Percentiles rank a stretch among this genome's conserved stretches.
Evolutionary conservation across 1,140 invertebrate species (phyloP).

Genomic region (Sinonovacula constricta): DNA sequence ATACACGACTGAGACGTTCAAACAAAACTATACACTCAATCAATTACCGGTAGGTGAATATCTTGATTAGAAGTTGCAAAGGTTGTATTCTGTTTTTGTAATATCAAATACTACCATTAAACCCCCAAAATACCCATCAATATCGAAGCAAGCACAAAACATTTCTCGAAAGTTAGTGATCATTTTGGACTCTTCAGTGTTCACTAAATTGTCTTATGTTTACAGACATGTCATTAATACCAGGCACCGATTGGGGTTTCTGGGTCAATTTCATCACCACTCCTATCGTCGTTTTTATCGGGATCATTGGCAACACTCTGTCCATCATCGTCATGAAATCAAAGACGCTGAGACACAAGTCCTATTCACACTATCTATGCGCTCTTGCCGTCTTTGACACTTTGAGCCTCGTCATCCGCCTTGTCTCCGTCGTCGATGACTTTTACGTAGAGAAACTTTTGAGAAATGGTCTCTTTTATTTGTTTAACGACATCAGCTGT

Average conservation of each 20-base stretch:
- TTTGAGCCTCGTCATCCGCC: constrained; percentile 51
- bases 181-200: too few species aligned
- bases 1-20: too few species aligned
- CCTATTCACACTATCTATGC: constrained; percentile 66
- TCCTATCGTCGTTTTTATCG: constrained; percentile 59
- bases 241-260: constrained; percentile 68
- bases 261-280: constrained; percentile 59
- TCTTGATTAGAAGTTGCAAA: too few species aligned
- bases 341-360: constrained; percentile 59
- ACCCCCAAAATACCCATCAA: too few species aligned
- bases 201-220: too few species aligned
- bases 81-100: too few species aligned
- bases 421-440: constrained; percentile 47
- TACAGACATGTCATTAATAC: too few species aligned
- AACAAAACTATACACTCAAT: too few species aligned
- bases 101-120: too few species aligned
- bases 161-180: too few species aligned
- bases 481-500: constrained; percentile 54
- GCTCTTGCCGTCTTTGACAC: constrained; percentile 66
- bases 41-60: too few species aligned
- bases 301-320: constrained; percentile 65
- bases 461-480: constrained; percentile 33
- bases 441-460: constrained; percentile 26
- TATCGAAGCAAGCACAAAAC: too few species aligned
- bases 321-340: constrained; percentile 67